These are phyloP conservation scores for Pimpla rufipes DNA, from an alignment of 2,888 invertebrate genomes.

Conservation along the genomic window DNA sequence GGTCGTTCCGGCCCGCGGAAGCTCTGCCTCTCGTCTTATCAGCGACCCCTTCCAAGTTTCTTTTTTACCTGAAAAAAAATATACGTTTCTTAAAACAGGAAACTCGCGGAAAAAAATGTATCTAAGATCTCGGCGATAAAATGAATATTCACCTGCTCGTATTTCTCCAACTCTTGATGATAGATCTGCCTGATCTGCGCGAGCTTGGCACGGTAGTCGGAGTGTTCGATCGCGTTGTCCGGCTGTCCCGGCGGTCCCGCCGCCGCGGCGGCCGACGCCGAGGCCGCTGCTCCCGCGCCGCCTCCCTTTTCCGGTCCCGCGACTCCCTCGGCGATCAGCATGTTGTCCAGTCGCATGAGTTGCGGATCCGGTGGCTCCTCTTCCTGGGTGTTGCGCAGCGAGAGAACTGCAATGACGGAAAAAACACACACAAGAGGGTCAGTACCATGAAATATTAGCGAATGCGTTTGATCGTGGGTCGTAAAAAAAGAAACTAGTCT, in stretches of 20 bases:
- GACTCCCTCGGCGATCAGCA: conserved; percentile 99
- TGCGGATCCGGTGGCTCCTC: conserved; percentile 99
- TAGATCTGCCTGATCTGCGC: conserved; percentile 99
- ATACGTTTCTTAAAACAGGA: neutral
- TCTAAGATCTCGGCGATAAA: neutral
- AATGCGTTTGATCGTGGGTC: neutral
- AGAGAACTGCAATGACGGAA: conserved; percentile 89
- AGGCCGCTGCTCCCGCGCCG: conserved; percentile 95
- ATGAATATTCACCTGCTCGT: conserved; percentile 92
- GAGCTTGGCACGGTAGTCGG: conserved; percentile 99
- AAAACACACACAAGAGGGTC: conserved; percentile 13
- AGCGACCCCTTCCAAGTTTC: conserved; percentile 19
- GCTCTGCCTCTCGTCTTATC: conserved; percentile 67
- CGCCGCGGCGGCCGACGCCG: conserved; percentile 94
- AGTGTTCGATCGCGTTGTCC: conserved; percentile 99
- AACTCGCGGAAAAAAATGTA: neutral
- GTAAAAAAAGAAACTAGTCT: neutral
- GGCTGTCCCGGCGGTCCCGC: conserved; percentile 90
- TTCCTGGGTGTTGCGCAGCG: conserved; percentile 98
- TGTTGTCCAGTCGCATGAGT: conserved; percentile 99
- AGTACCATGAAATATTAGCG: conserved; percentile 1
- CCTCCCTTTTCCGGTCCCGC: conserved; percentile 98
- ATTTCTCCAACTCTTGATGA: conserved; percentile 99
- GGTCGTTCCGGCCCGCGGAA: conserved; percentile 53
- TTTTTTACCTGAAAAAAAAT: conserved; percentile 17